Conservation (phyloP, 2,797 vertebrate species). For the Danio aesculapii region DNA sequence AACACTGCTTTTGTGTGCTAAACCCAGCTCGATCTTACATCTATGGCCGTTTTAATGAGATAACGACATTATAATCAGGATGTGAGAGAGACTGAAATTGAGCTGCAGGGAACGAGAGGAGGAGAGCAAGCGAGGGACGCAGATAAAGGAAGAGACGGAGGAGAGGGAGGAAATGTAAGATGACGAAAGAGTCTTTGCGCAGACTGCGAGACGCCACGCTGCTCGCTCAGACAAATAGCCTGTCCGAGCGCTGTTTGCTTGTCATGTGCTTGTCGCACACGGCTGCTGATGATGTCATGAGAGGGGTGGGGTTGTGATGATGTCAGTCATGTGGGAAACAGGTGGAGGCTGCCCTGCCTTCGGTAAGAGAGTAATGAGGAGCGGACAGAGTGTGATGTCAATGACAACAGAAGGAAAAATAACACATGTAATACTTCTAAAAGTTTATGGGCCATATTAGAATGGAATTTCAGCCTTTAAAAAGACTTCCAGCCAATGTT, state of each 20-base stretch:
- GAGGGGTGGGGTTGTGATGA: constrained; percentile 84
- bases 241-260: constrained; percentile 87
- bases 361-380: background rate
- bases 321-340: constrained; percentile 75
- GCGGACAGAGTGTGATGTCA: background rate
- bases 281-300: constrained; percentile 87
- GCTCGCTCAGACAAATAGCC: constrained; percentile 92
- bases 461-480: too few relatives aligned
- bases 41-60: constrained; percentile 62
- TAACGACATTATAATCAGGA: constrained; percentile 68
- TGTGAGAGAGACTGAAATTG: constrained; percentile 63
- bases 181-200: constrained; percentile 84
- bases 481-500: too few relatives aligned
- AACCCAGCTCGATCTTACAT: constrained; percentile 48
- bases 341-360: constrained; percentile 81
- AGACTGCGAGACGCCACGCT: constrained; percentile 91
- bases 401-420: background rate
- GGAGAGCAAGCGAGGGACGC: constrained; percentile 39
- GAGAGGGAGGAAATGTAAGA: constrained; percentile 86
- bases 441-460: background rate
- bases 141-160: constrained; percentile 74
- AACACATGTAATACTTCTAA: background rate
- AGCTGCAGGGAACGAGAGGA: constrained; percentile 49
- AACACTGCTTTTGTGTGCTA: constrained; percentile 40
- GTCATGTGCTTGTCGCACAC: constrained; percentile 84